These are phyloP conservation scores for Ochotona princeps DNA, from an alignment of 2,113 vertebrate species.

Conservation along the genomic window DNA sequence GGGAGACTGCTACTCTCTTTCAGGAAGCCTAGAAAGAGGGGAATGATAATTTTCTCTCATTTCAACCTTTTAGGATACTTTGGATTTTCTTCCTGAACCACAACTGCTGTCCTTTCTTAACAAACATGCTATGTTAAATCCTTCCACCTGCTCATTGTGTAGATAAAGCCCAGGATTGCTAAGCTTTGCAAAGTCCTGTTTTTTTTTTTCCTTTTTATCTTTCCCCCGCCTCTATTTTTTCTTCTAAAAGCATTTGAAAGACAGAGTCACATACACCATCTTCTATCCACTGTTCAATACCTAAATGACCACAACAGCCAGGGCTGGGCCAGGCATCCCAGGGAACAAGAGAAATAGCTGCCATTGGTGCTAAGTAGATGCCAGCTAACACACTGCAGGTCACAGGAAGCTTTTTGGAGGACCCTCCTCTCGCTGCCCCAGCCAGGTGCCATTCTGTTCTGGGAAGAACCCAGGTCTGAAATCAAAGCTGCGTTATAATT, in stretches of 20 bases:
- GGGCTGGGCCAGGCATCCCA: too few relatives aligned
- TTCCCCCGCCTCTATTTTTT: too few relatives aligned
- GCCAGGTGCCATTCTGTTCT: not conserved
- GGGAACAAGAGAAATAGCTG: too few relatives aligned
- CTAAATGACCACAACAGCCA: too few relatives aligned
- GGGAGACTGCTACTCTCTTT: not conserved
- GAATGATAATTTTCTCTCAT: not conserved
- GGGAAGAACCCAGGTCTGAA: not conserved
- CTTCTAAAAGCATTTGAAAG: too few relatives aligned
- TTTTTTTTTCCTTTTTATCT: not conserved
- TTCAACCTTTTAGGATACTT: not conserved
- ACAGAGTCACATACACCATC: too few relatives aligned
- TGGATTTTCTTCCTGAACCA: not conserved
- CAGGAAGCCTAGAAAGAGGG: not conserved
- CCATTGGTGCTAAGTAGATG: not conserved
- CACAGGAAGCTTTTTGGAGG: not conserved
- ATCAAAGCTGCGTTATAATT: not conserved
- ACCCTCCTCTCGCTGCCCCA: not conserved
- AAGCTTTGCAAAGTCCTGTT: not conserved
- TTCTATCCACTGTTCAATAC: too few relatives aligned
- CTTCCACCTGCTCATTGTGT: not conserved
- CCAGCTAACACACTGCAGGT: too few relatives aligned
- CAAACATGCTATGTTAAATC: too few relatives aligned
- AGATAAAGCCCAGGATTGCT: not conserved
- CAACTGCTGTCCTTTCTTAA: not conserved